Evolutionary conservation across 1,140 invertebrate species (phyloP).

Genomic region (Cyclina sinensis): DNA sequence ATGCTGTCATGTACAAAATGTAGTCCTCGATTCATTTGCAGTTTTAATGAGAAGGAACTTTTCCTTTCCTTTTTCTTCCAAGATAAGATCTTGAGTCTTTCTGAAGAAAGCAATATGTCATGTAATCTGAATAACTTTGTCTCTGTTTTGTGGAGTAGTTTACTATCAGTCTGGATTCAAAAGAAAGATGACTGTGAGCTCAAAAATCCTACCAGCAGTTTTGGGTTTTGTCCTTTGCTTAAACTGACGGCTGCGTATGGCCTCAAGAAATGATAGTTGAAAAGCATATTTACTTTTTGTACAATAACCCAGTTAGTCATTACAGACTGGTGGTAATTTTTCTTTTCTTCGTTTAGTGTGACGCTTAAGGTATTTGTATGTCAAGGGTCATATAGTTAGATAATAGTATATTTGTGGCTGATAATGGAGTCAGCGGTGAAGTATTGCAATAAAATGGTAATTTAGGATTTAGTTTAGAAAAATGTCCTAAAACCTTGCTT

Average conservation of each 20-base stretch:
- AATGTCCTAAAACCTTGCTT: neutral
- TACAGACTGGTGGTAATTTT: neutral
- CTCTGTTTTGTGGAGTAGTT: too few relatives aligned
- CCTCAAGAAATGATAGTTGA: neutral
- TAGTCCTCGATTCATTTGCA: neutral
- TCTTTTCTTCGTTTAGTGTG: neutral
- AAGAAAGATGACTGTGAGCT: too few relatives aligned
- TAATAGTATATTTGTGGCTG: slow-evolving; percentile 11
- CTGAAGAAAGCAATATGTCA: neutral
- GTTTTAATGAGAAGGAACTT: slow-evolving; percentile 1
- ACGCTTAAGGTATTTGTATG: slow-evolving; percentile 14
- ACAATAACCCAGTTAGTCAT: neutral
- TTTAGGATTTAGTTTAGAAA: neutral
- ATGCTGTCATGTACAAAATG: neutral
- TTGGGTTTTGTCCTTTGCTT: neutral
- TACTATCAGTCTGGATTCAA: too few relatives aligned
- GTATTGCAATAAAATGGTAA: slow-evolving; percentile 10
- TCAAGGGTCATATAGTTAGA: neutral
- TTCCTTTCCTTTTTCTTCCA: neutral
- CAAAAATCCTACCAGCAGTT: too few relatives aligned
- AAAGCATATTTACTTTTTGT: neutral
- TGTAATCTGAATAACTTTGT: too few relatives aligned
- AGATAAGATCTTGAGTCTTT: neutral
- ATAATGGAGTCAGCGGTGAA: neutral
- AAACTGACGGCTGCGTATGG: neutral